Evolutionary conservation across 2,113 vertebrate genomes (phyloP).

Genomic region (Polypterus senegalus): DNA sequence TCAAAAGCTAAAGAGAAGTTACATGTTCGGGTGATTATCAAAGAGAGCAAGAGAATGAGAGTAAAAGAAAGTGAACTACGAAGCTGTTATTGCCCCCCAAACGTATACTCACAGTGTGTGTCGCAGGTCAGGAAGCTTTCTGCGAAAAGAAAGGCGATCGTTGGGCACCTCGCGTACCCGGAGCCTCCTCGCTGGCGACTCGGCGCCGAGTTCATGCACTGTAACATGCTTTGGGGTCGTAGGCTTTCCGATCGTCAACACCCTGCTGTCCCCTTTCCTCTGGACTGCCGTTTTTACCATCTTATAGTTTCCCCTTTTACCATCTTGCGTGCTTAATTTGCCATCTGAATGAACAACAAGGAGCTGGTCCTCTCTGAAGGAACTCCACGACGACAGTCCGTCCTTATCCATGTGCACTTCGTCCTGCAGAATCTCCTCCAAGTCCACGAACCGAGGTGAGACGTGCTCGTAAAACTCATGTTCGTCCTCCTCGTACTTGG

Average conservation of each 20-base stretch:
- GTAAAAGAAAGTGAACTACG: not conserved
- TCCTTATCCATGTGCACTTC: constrained; percentile 46
- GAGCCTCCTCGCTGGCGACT: constrained; percentile 28
- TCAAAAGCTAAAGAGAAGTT: not conserved
- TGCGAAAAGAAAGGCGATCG: constrained; percentile 43
- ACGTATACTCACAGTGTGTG: constrained; percentile 63
- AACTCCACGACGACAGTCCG: constrained; percentile 45
- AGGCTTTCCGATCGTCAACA: constrained; percentile 15
- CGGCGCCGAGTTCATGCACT: constrained; percentile 18
- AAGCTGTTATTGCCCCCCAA: not conserved
- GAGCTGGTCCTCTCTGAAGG: constrained; percentile 68
- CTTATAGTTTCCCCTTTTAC: constrained; percentile 49
- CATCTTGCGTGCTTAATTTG: constrained; percentile 38
- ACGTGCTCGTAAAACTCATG: constrained; percentile 26
- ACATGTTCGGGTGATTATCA: not conserved
- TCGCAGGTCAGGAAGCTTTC: constrained; percentile 58
- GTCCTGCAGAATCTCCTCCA: constrained; percentile 54
- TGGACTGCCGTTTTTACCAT: constrained; percentile 42
- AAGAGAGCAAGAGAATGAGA: not conserved
- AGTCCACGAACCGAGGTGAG: constrained; percentile 31
- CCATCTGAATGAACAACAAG: constrained; percentile 41
- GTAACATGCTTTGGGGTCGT: constrained; percentile 6
- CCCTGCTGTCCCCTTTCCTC: constrained; percentile 8
- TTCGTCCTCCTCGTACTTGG: constrained; percentile 21
- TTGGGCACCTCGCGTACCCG: constrained; percentile 51